phyloP scores from a whole-genome alignment of 2,888 invertebrate genomes.

The Steromphala cineraria region DNA sequence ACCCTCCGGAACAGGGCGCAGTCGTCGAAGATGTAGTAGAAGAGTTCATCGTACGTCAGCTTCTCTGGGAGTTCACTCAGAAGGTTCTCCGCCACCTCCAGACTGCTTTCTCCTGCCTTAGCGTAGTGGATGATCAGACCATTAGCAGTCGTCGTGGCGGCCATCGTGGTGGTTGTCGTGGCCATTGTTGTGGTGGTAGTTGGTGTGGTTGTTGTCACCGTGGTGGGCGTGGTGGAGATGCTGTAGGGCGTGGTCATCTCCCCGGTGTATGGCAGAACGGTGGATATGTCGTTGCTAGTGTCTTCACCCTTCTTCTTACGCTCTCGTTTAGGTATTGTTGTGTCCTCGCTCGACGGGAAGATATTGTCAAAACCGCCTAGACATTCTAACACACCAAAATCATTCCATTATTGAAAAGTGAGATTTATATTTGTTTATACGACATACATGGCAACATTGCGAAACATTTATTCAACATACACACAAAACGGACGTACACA shows the following conservation, averaged over 20 bases:
- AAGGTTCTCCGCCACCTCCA: constrained; percentile 28
- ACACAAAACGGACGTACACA: too few species aligned
- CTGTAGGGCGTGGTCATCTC: constrained; percentile 11
- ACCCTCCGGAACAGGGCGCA: constrained; percentile 43
- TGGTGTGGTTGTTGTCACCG: constrained; percentile 30
- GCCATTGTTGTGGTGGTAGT: constrained; percentile 25
- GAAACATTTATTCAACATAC: too few species aligned
- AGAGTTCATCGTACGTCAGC: constrained; percentile 41
- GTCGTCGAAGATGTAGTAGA: constrained; percentile 42
- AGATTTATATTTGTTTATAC: not conserved
- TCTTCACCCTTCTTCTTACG: not conserved
- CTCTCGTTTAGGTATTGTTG: not conserved
- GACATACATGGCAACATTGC: not conserved
- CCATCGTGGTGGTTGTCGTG: constrained; percentile 27
- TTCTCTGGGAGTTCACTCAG: constrained; percentile 33
- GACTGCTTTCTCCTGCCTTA: constrained; percentile 32
- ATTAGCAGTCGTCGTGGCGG: constrained; percentile 30
- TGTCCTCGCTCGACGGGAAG: constrained; percentile 33
- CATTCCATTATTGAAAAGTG: not conserved
- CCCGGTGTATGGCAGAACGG: not conserved
- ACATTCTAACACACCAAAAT: constrained; percentile 27
- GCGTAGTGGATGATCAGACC: constrained; percentile 20
- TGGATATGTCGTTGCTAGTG: not conserved
- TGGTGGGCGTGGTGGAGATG: constrained; percentile 19
- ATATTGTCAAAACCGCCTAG: constrained; percentile 45